Conservation (phyloP, 92 coral and sea anemone genomes). For the Micromussa lordhowensis region DNA sequence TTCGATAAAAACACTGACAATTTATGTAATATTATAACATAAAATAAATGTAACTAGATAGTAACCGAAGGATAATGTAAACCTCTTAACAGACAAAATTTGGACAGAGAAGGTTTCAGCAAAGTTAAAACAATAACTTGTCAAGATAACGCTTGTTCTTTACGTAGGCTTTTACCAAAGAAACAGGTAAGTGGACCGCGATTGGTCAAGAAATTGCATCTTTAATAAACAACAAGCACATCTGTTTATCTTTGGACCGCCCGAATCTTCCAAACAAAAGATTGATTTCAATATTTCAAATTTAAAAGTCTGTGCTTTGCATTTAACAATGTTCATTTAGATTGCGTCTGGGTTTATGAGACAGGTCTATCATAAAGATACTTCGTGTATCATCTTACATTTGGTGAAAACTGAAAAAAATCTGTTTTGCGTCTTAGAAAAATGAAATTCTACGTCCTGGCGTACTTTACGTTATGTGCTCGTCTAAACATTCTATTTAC, state of each 20-base stretch:
- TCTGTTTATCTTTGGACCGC: slow-evolving; percentile 6
- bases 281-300: slow-evolving; percentile 7
- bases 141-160: neutral
- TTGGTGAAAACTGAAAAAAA: neutral
- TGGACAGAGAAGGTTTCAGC: neutral
- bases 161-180: neutral
- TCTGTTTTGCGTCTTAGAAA: neutral
- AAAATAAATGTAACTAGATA: too few relatives aligned
- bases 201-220: neutral
- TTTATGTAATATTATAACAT: neutral
- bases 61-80: too few relatives aligned
- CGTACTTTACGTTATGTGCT: neutral
- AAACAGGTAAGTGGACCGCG: neutral
- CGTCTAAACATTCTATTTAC: neutral
- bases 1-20: neutral
- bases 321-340: neutral
- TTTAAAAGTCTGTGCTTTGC: neutral
- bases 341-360: neutral
- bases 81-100: neutral
- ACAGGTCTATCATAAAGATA: neutral
- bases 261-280: slow-evolving; percentile 1
- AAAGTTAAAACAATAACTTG: neutral
- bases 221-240: neutral
- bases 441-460: neutral
- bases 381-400: neutral